A percentile compares a stretch with the other conserved stretches of the same genome.
Conservation (phyloP, 1,140 invertebrate species). For the Harlomillsia oculata region DNA sequence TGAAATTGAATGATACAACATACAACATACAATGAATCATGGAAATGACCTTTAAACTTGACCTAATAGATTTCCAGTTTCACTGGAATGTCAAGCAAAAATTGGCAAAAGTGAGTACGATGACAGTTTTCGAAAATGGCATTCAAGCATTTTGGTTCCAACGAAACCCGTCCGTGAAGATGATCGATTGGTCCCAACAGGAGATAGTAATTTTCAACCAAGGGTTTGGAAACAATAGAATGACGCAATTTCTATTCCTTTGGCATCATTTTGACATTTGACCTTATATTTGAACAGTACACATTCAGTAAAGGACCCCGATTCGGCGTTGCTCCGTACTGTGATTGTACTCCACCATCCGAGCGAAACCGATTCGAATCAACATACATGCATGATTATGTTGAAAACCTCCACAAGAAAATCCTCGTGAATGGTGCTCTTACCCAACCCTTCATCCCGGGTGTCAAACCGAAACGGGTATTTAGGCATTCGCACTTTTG, state of each 20-base stretch:
- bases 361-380: constrained; percentile 31
- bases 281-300: constrained; percentile 10
- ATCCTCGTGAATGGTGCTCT: neutral
- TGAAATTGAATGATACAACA: neutral
- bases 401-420: constrained; percentile 8
- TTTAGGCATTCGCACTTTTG: too few relatives aligned
- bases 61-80: constrained; percentile 6
- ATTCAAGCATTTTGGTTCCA: constrained; percentile 1
- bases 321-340: constrained; percentile 29
- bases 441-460: constrained; percentile 7
- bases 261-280: neutral
- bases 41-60: neutral
- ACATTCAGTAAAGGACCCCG: constrained; percentile 31
- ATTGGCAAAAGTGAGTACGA: constrained; percentile 27
- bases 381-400: constrained; percentile 28
- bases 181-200: constrained; percentile 8
- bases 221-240: neutral
- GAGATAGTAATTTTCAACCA: neutral
- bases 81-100: constrained; percentile 10
- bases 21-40: neutral
- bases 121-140: constrained; percentile 28
- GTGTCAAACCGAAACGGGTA: constrained; percentile 13
- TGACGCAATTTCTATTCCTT: neutral
- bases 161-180: neutral
- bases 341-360: constrained; percentile 33